phyloP scores from a whole-genome alignment of 2,113 vertebrate species.

The Eonycteris spelaea region DNA sequence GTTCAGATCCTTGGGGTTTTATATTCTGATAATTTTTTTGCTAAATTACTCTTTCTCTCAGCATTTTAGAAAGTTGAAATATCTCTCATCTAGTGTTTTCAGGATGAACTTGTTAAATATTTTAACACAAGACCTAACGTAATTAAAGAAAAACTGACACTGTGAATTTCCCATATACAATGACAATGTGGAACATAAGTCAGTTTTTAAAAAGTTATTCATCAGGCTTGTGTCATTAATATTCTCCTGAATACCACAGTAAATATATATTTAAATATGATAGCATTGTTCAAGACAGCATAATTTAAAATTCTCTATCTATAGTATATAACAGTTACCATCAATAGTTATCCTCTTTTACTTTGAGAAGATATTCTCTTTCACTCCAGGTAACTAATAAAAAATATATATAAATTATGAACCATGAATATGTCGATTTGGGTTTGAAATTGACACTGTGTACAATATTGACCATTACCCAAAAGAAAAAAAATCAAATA shows the following conservation, averaged over 20 bases:
- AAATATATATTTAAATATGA: neutral
- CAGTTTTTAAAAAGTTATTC: neutral
- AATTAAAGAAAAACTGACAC: neutral
- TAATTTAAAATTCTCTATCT: neutral
- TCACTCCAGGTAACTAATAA: neutral
- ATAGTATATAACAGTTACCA: neutral
- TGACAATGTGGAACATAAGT: neutral
- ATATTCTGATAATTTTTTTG: neutral
- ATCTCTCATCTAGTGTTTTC: neutral
- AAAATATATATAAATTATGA: neutral
- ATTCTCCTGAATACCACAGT: neutral
- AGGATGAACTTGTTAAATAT: neutral
- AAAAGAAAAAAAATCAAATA: neutral
- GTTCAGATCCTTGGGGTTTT: slow-evolving; percentile 26
- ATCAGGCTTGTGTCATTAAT: neutral
- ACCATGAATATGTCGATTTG: neutral
- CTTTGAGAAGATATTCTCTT: neutral
- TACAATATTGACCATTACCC: neutral
- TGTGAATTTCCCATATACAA: neutral
- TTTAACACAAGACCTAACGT: neutral
- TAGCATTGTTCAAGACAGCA: neutral
- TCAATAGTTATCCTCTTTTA: neutral
- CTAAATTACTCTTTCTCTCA: slow-evolving; percentile 27
- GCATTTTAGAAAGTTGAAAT: slow-evolving; percentile 41
- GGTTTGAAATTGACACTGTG: neutral